Conservation (phyloP, 2,888 invertebrate species). For the Calameuta idolon region DNA sequence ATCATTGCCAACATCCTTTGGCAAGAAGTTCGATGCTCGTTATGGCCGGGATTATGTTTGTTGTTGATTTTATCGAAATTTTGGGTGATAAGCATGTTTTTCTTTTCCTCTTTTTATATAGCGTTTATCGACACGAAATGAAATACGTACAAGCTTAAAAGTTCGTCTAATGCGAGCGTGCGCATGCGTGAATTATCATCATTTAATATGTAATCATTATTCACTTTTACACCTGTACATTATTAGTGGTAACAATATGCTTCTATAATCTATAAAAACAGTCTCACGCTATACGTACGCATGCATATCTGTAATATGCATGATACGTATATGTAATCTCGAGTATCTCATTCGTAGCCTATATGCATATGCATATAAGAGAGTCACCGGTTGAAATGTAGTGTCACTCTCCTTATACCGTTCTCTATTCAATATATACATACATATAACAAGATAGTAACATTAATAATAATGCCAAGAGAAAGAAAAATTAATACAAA, state of each 20-base stretch:
- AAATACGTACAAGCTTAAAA: background rate
- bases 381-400: background rate
- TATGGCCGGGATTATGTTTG: background rate
- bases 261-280: constrained; percentile 18
- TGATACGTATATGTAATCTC: background rate
- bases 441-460: background rate
- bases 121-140: background rate
- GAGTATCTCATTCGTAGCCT: background rate
- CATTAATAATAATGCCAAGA: background rate
- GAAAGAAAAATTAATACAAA: background rate
- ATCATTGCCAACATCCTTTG: background rate
- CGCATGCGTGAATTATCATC: background rate
- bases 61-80: background rate
- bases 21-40: background rate
- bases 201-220: background rate
- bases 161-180: background rate
- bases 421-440: background rate
- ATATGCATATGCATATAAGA: background rate
- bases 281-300: background rate
- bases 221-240: constrained; percentile 35
- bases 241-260: constrained; percentile 33
- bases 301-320: background rate
- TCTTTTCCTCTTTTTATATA: background rate
- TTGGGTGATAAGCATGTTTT: background rate
- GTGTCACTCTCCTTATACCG: background rate